phyloP scores from a whole-genome alignment of 2,888 invertebrate genomes.

The Ophraella communa region DNA sequence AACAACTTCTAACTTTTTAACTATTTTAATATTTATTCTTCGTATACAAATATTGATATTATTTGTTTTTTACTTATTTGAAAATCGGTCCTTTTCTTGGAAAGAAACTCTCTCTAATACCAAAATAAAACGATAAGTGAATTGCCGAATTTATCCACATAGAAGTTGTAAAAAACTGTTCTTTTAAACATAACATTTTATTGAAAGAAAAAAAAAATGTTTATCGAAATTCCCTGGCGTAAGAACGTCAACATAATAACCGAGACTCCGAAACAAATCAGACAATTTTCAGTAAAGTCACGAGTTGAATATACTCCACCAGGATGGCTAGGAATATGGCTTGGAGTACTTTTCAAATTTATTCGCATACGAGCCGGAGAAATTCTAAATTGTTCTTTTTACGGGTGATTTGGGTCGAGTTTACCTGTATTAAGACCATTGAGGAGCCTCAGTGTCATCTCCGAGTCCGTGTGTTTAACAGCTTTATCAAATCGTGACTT shows the following conservation, averaged over 20 bases:
- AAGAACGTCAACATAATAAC: conserved; percentile 10
- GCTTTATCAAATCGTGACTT: conserved; percentile 43
- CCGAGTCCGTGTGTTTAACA: conserved; percentile 40
- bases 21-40: no score
- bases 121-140: neutral
- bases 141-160: neutral
- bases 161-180: neutral
- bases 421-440: conserved; percentile 45
- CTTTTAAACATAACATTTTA: neutral
- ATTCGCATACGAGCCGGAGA: conserved; percentile 33
- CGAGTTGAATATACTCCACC: conserved; percentile 29
- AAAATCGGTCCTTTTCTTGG: no score
- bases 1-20: no score
- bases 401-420: conserved; percentile 44
- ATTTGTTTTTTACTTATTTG: no score
- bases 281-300: conserved; percentile 24
- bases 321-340: conserved; percentile 19
- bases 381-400: conserved; percentile 44
- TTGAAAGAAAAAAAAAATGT: conserved; percentile 11
- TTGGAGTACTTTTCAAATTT: conserved; percentile 30
- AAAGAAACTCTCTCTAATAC: neutral
- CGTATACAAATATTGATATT: no score
- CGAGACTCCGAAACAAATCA: conserved; percentile 8
- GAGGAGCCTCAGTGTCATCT: conserved; percentile 40
- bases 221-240: neutral